phyloP scores from a whole-genome alignment of 2,797 vertebrate genomes.

The Poeciliopsis turneri region DNA sequence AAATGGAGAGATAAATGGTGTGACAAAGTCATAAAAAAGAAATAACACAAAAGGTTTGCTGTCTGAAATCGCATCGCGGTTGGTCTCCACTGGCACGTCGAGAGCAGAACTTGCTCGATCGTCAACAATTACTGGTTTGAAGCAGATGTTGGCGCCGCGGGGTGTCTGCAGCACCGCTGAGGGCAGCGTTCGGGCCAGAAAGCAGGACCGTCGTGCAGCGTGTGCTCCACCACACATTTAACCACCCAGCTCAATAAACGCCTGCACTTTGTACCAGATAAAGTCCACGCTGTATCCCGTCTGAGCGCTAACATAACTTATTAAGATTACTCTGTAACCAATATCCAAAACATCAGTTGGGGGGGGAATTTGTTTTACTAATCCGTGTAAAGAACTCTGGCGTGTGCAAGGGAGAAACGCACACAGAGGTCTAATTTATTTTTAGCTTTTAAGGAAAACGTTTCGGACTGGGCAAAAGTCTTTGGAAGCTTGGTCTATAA shows the following conservation, averaged over 20 bases:
- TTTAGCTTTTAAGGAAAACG: background rate
- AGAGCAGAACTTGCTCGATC: background rate
- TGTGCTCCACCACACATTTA: background rate
- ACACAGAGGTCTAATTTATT: background rate
- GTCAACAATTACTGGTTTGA: background rate
- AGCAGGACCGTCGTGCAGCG: background rate
- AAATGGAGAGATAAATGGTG: conserved; percentile 5
- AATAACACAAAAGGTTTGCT: background rate
- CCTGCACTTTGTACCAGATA: background rate
- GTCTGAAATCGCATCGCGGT: background rate
- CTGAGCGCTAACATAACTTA: background rate
- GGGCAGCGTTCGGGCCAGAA: background rate
- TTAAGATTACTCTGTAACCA: background rate
- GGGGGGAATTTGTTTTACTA: background rate
- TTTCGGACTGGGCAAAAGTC: background rate
- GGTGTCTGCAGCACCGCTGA: background rate
- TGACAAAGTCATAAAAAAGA: conserved; percentile 3
- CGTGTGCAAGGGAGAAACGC: background rate
- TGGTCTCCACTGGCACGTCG: background rate
- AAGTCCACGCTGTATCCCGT: background rate
- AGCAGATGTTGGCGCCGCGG: background rate
- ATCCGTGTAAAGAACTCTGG: background rate
- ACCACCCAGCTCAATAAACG: background rate
- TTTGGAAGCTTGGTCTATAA: background rate
- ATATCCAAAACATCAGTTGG: background rate